These are phyloP conservation scores for Noctua janthina DNA, from an alignment of 2,888 invertebrate species.

Conservation along the genomic window DNA sequence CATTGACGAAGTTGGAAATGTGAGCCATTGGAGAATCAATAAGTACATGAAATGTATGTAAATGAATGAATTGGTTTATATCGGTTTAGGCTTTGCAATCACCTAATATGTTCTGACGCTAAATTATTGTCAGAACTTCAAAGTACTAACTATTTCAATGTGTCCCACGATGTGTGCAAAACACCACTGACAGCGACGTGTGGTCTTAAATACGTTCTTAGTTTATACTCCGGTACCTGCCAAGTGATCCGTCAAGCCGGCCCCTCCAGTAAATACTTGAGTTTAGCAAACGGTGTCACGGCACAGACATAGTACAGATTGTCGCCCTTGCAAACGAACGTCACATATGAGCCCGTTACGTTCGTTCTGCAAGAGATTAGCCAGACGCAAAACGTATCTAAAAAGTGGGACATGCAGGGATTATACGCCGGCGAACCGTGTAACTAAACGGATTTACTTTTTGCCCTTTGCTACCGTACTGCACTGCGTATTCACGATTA, in stretches of 20 bases:
- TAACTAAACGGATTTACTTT: constrained; percentile 54
- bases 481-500: constrained; percentile 18
- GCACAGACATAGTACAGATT: constrained; percentile 52
- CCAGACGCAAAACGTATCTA: constrained; percentile 48
- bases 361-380: constrained; percentile 52
- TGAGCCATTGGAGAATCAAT: neutral
- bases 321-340: constrained; percentile 47
- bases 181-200: constrained; percentile 42
- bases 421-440: constrained; percentile 22
- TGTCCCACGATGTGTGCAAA: constrained; percentile 29
- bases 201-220: constrained; percentile 47
- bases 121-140: constrained; percentile 30
- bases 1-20: neutral
- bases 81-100: neutral
- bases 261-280: constrained; percentile 61
- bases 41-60: neutral
- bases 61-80: neutral
- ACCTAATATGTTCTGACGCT: neutral
- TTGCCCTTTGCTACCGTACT: constrained; percentile 22
- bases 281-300: constrained; percentile 52
- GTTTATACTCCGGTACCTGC: constrained; percentile 59
- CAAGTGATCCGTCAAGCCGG: constrained; percentile 71
- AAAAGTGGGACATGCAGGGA: constrained; percentile 39
- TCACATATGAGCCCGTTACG: constrained; percentile 39
- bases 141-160: constrained; percentile 13